A percentile compares a stretch with the other conserved stretches of the same genome.
phyloP scores from a whole-genome alignment of 2,888 invertebrate genomes.

The Calameuta pallipes region DNA sequence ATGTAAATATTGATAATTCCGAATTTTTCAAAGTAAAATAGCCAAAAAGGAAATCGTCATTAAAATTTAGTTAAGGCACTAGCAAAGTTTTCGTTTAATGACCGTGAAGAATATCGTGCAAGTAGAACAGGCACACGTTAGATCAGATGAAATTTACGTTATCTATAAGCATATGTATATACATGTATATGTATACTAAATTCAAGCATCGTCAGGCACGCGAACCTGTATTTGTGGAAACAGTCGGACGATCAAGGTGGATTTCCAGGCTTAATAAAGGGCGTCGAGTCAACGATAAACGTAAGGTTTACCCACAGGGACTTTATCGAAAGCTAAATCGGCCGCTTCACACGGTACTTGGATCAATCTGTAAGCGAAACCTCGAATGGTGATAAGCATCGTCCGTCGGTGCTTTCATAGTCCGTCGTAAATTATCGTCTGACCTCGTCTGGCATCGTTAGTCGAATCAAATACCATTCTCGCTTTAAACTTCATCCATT shows the following conservation, averaged over 20 bases:
- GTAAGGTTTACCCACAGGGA: not conserved
- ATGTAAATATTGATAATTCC: not conserved
- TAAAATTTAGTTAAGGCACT: not conserved
- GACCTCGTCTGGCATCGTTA: not conserved
- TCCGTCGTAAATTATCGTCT: not conserved
- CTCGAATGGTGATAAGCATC: not conserved
- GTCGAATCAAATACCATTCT: not conserved
- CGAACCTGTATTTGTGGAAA: constrained; percentile 10
- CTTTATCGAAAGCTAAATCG: not conserved
- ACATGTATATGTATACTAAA: constrained; percentile 3
- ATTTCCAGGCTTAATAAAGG: not conserved
- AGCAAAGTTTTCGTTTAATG: too few relatives aligned
- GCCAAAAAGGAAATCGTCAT: not conserved
- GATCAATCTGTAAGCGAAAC: not conserved
- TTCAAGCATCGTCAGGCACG: constrained; percentile 13
- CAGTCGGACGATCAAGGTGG: not conserved
- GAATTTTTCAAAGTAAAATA: not conserved
- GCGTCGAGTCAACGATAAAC: not conserved
- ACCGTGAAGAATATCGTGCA: not conserved
- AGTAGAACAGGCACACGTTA: not conserved
- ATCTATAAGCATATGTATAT: constrained; percentile 1
- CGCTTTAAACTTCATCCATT: not conserved
- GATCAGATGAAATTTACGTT: not conserved
- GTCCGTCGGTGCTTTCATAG: not conserved
- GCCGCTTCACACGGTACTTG: not conserved